These are phyloP conservation scores for Masticophis lateralis DNA, from an alignment of 2,797 vertebrate species.

Conservation along the genomic window DNA sequence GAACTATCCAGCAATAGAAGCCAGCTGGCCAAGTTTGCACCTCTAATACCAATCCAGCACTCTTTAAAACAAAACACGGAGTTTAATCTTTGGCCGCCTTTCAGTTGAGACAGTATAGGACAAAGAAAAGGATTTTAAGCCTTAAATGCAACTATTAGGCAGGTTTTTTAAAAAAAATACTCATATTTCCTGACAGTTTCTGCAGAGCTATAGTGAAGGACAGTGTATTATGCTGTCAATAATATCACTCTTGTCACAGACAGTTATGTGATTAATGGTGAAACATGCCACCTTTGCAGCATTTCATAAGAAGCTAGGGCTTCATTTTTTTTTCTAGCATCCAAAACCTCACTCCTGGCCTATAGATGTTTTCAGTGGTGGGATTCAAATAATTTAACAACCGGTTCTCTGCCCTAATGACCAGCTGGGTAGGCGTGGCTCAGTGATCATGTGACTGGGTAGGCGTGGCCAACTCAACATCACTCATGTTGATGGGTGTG, in stretches of 20 bases:
- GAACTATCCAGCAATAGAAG: neutral
- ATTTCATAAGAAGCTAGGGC: neutral
- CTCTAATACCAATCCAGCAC: neutral
- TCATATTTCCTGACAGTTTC: neutral
- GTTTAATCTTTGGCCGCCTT: neutral
- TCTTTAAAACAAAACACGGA: neutral
- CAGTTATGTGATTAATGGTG: neutral
- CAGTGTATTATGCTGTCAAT: neutral
- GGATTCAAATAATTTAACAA: too few species aligned
- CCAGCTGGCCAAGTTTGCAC: neutral
- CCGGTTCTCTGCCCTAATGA: too few species aligned
- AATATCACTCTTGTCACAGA: neutral
- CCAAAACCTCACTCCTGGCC: neutral
- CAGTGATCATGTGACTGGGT: too few species aligned
- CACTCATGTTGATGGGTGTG: too few species aligned
- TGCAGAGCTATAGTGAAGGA: neutral
- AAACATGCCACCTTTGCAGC: neutral
- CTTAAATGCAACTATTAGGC: neutral
- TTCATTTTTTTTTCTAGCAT: neutral
- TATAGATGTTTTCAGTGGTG: neutral
- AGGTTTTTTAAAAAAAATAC: neutral
- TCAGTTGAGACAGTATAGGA: neutral
- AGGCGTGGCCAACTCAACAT: too few species aligned
- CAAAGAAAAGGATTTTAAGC: neutral
- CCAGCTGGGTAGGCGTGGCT: too few species aligned